A percentile compares a stretch with the other conserved stretches of the same genome.
Conservation (phyloP, 2,113 vertebrate genomes). For the Halcyon malimbica region DNA sequence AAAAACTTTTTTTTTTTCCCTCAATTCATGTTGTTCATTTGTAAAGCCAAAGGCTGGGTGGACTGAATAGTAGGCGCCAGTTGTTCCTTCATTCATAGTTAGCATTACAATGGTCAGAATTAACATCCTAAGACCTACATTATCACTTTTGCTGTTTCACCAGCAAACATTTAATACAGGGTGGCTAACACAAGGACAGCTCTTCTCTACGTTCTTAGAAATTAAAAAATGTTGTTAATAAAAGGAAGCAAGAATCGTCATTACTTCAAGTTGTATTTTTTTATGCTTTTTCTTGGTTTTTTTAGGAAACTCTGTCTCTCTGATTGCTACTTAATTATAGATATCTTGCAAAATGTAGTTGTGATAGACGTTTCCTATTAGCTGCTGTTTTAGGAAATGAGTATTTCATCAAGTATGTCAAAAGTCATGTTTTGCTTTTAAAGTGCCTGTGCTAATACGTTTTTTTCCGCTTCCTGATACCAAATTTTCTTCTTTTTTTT, state of each 20-base stretch:
- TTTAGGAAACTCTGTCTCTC: neutral
- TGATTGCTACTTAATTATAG: constrained; percentile 37
- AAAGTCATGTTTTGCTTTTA: constrained; percentile 57
- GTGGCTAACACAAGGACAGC: constrained; percentile 52
- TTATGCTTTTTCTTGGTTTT: neutral
- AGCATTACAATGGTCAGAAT: constrained; percentile 87
- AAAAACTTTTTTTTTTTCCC: constrained; percentile 71
- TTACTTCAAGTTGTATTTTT: neutral
- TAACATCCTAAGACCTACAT: constrained; percentile 81
- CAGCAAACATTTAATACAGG: constrained; percentile 66
- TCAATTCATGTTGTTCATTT: constrained; percentile 81
- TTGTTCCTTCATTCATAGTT: constrained; percentile 80
- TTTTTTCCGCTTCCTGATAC: neutral
- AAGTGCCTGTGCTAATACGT: constrained; percentile 46
- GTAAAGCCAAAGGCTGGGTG: constrained; percentile 79
- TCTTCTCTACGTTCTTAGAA: constrained; percentile 29
- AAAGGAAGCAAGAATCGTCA: neutral
- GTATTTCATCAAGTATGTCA: constrained; percentile 38
- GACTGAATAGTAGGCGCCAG: constrained; percentile 79
- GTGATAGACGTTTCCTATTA: constrained; percentile 57
- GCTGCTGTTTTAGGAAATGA: constrained; percentile 59
- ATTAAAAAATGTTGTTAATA: constrained; percentile 25
- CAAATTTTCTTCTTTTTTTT: neutral
- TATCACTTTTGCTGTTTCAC: constrained; percentile 75
- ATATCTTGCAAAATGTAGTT: neutral